phyloP scores from a whole-genome alignment of 30 jellyfish, hydroid and myxozoan species.

The Turritopsis rubra region DNA sequence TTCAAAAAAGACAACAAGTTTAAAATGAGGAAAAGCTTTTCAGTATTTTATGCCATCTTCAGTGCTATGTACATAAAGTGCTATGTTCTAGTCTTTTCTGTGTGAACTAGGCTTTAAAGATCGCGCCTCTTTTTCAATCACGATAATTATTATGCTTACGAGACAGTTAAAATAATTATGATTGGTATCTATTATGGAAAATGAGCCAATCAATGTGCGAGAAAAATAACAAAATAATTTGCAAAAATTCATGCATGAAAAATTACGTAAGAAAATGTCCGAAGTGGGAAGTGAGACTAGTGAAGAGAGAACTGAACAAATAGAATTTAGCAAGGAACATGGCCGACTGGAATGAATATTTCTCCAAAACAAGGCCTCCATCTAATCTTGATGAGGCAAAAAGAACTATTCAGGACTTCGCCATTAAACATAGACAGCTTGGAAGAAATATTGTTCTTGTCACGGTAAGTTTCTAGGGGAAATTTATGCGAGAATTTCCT shows the following conservation, averaged over 20 bases:
- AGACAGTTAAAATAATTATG: not conserved
- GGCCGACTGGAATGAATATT: slow-evolving; percentile 98
- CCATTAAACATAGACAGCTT: slow-evolving; percentile 85
- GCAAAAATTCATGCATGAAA: slow-evolving; percentile 14
- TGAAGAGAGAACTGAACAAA: not conserved
- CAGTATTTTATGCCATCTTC: too few species aligned
- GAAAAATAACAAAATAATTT: not conserved
- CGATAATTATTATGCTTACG: not conserved
- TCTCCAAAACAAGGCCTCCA: slow-evolving; percentile 88
- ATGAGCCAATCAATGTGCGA: not conserved
- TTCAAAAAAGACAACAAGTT: too few species aligned
- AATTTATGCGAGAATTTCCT: slow-evolving; percentile 28
- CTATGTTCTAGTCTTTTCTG: too few species aligned
- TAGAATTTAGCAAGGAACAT: slow-evolving; percentile 15
- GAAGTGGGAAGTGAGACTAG: not conserved
- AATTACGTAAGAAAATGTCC: not conserved
- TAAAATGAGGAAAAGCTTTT: too few species aligned
- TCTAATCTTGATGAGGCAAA: slow-evolving; percentile 95
- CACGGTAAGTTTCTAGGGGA: slow-evolving; percentile 65
- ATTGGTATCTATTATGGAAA: slow-evolving; percentile 13
- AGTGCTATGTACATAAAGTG: too few species aligned
- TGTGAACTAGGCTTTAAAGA: not conserved
- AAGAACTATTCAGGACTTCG: slow-evolving; percentile 92
- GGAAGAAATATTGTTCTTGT: slow-evolving; percentile 91
- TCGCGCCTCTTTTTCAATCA: not conserved